phyloP scores from a whole-genome alignment of 2,113 vertebrate genomes.

The Platycercus adscitus region DNA sequence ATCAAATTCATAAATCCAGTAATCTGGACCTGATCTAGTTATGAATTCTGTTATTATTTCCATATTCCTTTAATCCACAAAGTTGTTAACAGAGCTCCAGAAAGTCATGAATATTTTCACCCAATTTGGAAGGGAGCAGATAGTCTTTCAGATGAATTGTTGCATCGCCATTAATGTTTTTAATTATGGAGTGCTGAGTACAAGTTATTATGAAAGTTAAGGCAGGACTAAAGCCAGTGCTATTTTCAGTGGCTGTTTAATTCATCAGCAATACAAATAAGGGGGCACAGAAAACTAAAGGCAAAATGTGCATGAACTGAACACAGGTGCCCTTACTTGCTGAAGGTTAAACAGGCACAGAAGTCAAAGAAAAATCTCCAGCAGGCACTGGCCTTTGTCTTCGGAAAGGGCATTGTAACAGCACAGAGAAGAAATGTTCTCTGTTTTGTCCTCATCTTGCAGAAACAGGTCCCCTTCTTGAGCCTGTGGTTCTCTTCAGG shows the following conservation, averaged over 20 bases:
- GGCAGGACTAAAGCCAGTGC: not conserved
- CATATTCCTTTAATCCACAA: not conserved
- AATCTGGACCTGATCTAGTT: not conserved
- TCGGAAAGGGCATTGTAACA: not conserved
- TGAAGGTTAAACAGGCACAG: not conserved
- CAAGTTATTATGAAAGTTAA: not conserved
- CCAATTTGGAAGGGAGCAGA: not conserved
- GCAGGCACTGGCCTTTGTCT: not conserved
- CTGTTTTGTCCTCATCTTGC: accelerated
- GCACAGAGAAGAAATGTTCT: not conserved
- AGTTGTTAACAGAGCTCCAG: not conserved
- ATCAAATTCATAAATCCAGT: not conserved
- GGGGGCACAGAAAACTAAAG: not conserved
- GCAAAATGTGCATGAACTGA: not conserved
- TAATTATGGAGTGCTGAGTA: slow-evolving; percentile 24
- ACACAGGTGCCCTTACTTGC: not conserved
- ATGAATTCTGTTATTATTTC: not conserved
- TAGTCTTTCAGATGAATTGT: not conserved
- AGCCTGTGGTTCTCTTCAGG: not conserved
- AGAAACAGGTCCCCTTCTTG: not conserved
- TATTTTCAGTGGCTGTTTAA: not conserved
- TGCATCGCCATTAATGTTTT: slow-evolving; percentile 53
- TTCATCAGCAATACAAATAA: not conserved
- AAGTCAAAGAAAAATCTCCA: not conserved
- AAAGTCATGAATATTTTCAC: slow-evolving; percentile 29